Conservation (phyloP, 2,797 vertebrate species). For the Artibeus jamaicensis region DNA sequence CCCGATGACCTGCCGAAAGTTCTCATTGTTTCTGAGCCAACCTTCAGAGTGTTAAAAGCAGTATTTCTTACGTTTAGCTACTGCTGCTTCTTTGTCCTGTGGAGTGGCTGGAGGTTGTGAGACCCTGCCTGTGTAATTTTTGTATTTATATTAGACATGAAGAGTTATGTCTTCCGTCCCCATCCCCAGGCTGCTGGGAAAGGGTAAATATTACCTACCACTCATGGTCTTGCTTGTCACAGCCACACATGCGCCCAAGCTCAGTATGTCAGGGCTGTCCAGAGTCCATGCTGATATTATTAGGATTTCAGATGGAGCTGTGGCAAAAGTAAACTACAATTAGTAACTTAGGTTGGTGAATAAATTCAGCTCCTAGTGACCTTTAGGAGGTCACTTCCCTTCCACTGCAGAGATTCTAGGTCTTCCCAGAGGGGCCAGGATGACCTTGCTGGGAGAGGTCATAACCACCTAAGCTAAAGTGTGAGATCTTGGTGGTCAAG, state of each 20-base stretch:
- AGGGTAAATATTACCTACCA: background rate
- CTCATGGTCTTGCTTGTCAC: background rate
- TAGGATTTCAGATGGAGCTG: conserved; percentile 29
- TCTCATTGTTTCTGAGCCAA: conserved; percentile 64
- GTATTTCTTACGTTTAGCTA: background rate
- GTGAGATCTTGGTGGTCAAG: background rate
- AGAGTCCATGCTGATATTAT: background rate
- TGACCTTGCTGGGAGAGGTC: background rate
- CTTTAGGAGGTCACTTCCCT: background rate
- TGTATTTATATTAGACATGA: background rate
- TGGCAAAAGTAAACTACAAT: background rate
- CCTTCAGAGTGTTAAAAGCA: background rate
- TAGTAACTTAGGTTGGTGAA: background rate
- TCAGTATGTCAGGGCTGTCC: background rate
- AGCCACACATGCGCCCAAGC: background rate
- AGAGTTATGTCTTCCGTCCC: conserved; percentile 25
- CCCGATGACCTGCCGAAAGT: conserved; percentile 13
- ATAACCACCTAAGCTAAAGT: background rate
- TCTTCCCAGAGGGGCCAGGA: background rate
- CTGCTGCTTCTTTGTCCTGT: background rate
- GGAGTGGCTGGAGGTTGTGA: background rate
- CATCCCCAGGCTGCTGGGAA: background rate
- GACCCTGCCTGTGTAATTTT: background rate
- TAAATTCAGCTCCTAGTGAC: background rate
- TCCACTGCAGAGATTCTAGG: background rate